phyloP scores from a whole-genome alignment of 2,888 invertebrate genomes.

The Caenorhabditis sp. region DNA sequence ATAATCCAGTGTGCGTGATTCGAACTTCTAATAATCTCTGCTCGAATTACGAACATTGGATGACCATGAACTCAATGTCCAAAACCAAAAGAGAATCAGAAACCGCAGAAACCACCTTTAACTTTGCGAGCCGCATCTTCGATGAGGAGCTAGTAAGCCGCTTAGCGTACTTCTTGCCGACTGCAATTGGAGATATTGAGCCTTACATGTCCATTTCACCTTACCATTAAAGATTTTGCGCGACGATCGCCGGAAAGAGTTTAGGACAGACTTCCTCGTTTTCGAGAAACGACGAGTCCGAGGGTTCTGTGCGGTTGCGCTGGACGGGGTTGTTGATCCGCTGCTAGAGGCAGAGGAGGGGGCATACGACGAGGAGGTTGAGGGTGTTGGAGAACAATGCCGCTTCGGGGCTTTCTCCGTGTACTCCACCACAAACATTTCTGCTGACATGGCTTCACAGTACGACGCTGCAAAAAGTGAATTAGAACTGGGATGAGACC shows the following conservation, averaged over 20 bases:
- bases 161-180: conserved; percentile 57
- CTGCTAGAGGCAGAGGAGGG: conserved; percentile 44
- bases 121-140: conserved; percentile 56
- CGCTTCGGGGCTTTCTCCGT: conserved; percentile 16
- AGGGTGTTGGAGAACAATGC: conserved; percentile 58
- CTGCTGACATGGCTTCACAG: conserved; percentile 50
- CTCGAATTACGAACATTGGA: too few species aligned
- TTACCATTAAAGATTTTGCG: conserved; percentile 47
- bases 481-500: conserved; percentile 21
- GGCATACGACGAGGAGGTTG: conserved; percentile 52
- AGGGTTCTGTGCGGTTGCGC: neutral
- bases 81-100: conserved; percentile 14
- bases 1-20: neutral
- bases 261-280: conserved; percentile 26
- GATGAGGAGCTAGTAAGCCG: conserved; percentile 42
- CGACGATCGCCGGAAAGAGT: conserved; percentile 39
- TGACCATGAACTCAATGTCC: neutral
- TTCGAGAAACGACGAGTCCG: conserved; percentile 42
- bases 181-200: conserved; percentile 49
- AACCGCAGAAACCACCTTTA: conserved; percentile 52
- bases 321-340: conserved; percentile 21
- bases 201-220: conserved; percentile 22
- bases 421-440: conserved; percentile 61
- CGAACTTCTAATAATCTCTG: neutral
- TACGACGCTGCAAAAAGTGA: conserved; percentile 31